phyloP scores from a whole-genome alignment of 2,113 vertebrate genomes.

The Sorex fumeus region DNA sequence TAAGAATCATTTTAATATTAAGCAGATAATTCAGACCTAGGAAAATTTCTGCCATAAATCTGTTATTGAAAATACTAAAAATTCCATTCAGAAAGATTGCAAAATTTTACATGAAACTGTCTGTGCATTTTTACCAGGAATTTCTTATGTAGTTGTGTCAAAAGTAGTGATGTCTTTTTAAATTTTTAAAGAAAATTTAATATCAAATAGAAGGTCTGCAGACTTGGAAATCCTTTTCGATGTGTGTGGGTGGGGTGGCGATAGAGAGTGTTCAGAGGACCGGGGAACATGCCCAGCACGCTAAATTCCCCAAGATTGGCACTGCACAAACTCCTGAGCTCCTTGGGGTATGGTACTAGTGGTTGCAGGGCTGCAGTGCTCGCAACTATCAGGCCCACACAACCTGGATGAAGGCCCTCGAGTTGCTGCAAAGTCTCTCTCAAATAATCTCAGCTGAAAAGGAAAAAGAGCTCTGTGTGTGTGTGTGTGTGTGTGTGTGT shows the following conservation, averaged over 20 bases:
- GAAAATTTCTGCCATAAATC: slow-evolving; percentile 78
- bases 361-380: no score
- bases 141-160: slow-evolving; percentile 48
- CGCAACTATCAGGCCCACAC: no score
- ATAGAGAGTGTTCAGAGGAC: no score
- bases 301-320: no score
- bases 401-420: no score
- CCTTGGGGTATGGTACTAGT: no score
- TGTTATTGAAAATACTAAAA: slow-evolving; percentile 79
- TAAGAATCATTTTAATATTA: slow-evolving; percentile 80
- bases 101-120: slow-evolving; percentile 66
- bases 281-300: no score
- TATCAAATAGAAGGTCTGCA: not conserved
- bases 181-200: not conserved
- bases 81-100: slow-evolving; percentile 65
- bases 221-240: not conserved
- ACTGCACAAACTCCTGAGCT: no score
- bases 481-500: not conserved
- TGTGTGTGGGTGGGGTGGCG: no score
- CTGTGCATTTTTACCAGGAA: slow-evolving; percentile 70
- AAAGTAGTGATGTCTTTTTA: slow-evolving; percentile 3
- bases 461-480: not conserved
- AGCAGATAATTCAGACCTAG: slow-evolving; percentile 68
- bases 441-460: not conserved
- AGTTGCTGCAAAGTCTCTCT: no score